Evolutionary conservation across 2,113 vertebrate genomes (phyloP), one percentile per base, ranked within the genome.

Genomic region (Phylloscopus trochiloides): DNA sequence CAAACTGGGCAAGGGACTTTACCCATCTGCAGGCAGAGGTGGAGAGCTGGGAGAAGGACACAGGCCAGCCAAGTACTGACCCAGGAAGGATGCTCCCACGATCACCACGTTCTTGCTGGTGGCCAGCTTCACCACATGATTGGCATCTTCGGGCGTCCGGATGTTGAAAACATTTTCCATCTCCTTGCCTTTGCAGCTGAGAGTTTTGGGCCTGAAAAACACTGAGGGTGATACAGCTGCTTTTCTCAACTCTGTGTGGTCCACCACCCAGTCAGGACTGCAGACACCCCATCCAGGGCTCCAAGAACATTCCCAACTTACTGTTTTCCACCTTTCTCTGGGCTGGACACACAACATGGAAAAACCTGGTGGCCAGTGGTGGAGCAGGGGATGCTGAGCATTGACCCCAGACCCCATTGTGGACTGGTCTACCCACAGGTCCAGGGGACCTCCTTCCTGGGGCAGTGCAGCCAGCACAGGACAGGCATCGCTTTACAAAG

Each of bases 161-260:
- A 99, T 98, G 84, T 99, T 98, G 96, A 99, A 99, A 76, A 99
- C 99, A 0, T 99, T 99, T 94, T 98, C 98, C 58, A 99, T 97
- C 10, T 99, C 99, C 94, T 98, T 99, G 66, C 99, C 99, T 97
- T 99, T 99, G 97, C 99, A 99, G 97, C 95, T 99, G 92, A 99
- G 98, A 48, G 98, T 97, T 98, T 98, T 99, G 22, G 99, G 99
- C 93, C 99, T 99, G 97, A 92, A 79, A 92, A 72, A 48, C 31
- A 38, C 3, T 10, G 36, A 93, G 40, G 14, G 31, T 7, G 9
- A 73, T 14, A 48, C 10, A 70, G 65, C 54, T 18, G 63, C 50
- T 86, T 68, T 77, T n/a, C 38, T 26, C 31, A 55, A 36, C 6
- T 13, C 31, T 2, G 0, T 8, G 40, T 24, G 36, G 40, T 83